Base-by-base conservation (phyloP, 2,113 vertebrate genomes). In the Phoxinus phoxinus region DNA sequence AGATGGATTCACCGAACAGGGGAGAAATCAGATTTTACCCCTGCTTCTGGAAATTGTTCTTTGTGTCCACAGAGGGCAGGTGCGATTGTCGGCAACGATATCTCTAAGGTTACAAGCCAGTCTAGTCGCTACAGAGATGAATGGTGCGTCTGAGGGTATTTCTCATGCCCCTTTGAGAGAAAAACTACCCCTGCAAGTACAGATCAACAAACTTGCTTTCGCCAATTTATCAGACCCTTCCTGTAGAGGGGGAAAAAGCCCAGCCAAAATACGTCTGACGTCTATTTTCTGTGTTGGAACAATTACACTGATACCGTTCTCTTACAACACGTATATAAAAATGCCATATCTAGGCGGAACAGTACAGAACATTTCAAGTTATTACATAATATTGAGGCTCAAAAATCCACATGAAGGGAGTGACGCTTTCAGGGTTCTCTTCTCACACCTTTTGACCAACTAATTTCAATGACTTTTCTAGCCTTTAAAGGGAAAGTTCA, bases 201-300 rank as follows among this genome's bases (percentile, higher is more conserved):
- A 88, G 93, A 93, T 93, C 91, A 92, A 91, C 88, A 90, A 85
- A 87, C 89, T 89, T 88, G 90, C 89, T 90, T 87, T 65, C 85
- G 87, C 89, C 82, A 85, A 89, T 85, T 89, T 88, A 93, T 92
- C 90, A 92, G 91, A 93, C 91, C 89, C 81, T 81, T 63, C 90
- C 89, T 88, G 90, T 93, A 90, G 83, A 87, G 86, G 89, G 84
- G 74, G 90, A 88, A 86, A 81, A 85, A 90, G 53, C 35, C 19
- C 80, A 75, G 37, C 81, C 59, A 86, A 91, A 92, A 93, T 91
- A 93, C 88, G 89, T 90, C 91, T 90, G 44, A 91, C 86, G 3
- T 86, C 65, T 83, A 86, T 87, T 88, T 91, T 88, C 84, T 84
- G 44, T 90, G 86, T 90, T 81, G 85, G 89, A 90, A 91, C 90